These are phyloP conservation scores for Hoplias malabaricus DNA, from an alignment of 2,113 vertebrate species.

Conservation along the genomic window DNA sequence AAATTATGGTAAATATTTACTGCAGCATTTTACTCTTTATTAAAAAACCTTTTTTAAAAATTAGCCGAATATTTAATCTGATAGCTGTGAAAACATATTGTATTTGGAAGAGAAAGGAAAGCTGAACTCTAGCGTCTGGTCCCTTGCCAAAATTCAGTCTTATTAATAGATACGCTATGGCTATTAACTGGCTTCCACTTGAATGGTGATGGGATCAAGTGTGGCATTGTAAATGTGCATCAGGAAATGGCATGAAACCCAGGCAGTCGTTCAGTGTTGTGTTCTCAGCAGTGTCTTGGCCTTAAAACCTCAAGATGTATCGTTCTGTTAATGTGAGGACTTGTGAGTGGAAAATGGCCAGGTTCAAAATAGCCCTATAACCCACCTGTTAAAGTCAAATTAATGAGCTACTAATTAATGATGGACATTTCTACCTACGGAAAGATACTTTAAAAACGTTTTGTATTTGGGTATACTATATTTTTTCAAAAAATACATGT, in stretches of 20 bases:
- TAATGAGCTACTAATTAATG: constrained; percentile 10
- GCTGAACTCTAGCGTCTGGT: constrained; percentile 58
- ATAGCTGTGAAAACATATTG: constrained; percentile 62
- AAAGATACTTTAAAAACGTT: no score
- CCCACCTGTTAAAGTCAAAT: constrained; percentile 30
- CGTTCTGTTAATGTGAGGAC: constrained; percentile 60
- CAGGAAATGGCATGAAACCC: constrained; percentile 55
- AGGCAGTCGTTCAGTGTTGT: constrained; percentile 21
- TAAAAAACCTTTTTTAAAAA: no score
- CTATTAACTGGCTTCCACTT: constrained; percentile 54
- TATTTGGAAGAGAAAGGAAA: constrained; percentile 59
- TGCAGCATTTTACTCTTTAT: background rate
- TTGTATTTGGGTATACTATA: no score
- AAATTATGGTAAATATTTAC: background rate
- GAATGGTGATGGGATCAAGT: constrained; percentile 52
- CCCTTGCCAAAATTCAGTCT: constrained; percentile 44
- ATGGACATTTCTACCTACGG: constrained; percentile 14
- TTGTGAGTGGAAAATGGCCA: constrained; percentile 36
- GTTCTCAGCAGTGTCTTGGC: constrained; percentile 45
- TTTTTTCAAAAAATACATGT: no score
- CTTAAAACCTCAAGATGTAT: constrained; percentile 65
- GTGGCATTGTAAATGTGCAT: constrained; percentile 60
- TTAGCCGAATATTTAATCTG: no score
- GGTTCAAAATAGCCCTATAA: constrained; percentile 33
- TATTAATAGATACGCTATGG: constrained; percentile 61